Conservation (phyloP, 2,888 invertebrate species). For the Archaeoteleia sp. region DNA sequence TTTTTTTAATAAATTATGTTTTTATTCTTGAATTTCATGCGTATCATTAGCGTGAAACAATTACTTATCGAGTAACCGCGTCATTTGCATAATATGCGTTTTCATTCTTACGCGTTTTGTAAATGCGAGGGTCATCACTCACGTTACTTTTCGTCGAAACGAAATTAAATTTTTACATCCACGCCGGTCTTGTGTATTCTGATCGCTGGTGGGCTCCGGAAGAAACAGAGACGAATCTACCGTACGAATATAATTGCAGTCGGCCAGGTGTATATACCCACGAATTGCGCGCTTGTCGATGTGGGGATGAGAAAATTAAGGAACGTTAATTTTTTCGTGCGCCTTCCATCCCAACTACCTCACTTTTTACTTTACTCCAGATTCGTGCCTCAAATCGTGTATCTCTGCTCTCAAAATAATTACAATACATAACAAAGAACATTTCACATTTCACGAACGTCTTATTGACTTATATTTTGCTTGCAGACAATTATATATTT, state of each 20-base stretch:
- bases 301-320: constrained; percentile 13
- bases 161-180: constrained; percentile 13
- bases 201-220: constrained; percentile 12
- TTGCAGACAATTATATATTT: too few relatives aligned
- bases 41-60: not conserved
- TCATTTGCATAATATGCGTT: not conserved
- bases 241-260: constrained; percentile 16
- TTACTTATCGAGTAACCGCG: not conserved
- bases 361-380: constrained; percentile 10
- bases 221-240: constrained; percentile 17
- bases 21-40: not conserved
- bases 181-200: not conserved
- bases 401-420: constrained; percentile 5
- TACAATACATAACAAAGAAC: constrained; percentile 6
- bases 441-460: not conserved
- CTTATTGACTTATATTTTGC: too few relatives aligned
- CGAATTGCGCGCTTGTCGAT: constrained; percentile 17
- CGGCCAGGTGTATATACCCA: constrained; percentile 9
- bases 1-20: too few relatives aligned
- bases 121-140: constrained; percentile 3
- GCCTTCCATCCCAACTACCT: constrained; percentile 1
- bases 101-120: not conserved
- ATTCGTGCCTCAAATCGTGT: constrained; percentile 8
- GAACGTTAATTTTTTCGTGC: constrained; percentile 24
- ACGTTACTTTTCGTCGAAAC: constrained; percentile 12